Evolutionary conservation across 2,113 vertebrate genomes (phyloP).

Genomic region (Syrrhaptes paradoxus): DNA sequence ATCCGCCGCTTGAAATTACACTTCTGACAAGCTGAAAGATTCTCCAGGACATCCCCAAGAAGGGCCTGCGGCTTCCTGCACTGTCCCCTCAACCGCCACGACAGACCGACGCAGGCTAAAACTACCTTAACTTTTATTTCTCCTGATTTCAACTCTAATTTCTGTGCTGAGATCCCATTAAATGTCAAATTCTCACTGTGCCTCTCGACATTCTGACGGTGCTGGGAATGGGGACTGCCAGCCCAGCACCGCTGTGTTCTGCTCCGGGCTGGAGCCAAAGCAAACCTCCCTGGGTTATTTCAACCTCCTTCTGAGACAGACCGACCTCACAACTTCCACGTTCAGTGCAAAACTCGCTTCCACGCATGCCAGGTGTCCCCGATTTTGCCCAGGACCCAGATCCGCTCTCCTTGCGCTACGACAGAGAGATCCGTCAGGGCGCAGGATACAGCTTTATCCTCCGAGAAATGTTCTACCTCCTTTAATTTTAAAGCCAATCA

Average conservation of each 20-base stretch:
- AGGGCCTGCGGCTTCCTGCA: background rate
- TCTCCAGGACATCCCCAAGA: background rate
- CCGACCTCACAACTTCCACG: rapidly evolving
- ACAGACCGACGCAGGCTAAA: background rate
- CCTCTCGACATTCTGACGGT: background rate
- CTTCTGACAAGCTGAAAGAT: background rate
- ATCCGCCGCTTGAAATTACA: background rate
- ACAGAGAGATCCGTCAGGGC: rapidly evolving
- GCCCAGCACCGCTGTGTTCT: rapidly evolving
- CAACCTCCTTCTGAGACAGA: background rate
- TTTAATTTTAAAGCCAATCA: background rate
- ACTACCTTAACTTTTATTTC: background rate
- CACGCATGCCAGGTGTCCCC: rapidly evolving
- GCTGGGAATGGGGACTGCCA: background rate
- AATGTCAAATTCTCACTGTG: background rate
- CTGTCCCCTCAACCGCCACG: background rate
- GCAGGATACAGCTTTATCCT: rapidly evolving
- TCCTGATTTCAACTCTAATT: background rate
- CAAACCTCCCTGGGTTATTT: background rate
- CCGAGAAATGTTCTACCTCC: background rate
- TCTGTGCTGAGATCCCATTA: background rate
- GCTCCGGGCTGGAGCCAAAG: background rate
- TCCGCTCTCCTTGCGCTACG: background rate
- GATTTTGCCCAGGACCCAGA: background rate
- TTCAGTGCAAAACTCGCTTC: rapidly evolving